Evolutionary conservation across 2,113 vertebrate genomes (phyloP), one percentile per base, ranked within the genome.

Genomic region (Burhinus bistriatus): DNA sequence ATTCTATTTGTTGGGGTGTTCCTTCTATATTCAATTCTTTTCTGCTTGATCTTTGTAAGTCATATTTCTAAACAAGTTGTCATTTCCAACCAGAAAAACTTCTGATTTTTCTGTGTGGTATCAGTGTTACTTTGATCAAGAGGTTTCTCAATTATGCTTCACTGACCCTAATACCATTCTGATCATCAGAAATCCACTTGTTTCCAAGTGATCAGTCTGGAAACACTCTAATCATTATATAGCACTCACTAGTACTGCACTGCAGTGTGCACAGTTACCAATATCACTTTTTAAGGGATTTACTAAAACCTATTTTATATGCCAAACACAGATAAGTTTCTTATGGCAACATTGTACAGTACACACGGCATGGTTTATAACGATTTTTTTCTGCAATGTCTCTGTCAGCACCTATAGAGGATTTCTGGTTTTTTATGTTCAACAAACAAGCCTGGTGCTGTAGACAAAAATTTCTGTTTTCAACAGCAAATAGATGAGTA

Each of bases 371-470:
- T n/a, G 72, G 84, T 95, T 97, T 97, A 89, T 90, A 96, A 96
- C 54, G 95, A 96, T 93, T 92, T 44, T 44, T 88, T 90, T 94
- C 83, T 94, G 78, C 84, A 79, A 73, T 83, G 23, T 87, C 89
- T 92, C 96, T 91, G 66, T 78, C 72, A 93, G 93, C 96, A 97
- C 86, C 49, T 87, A 58, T 6, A 77, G 68, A 95, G 92, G 88
- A 97, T 97, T 98, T 98, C 96, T 97, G 87, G 93, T 94, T 95
- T 97, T 97, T 97, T 91, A 97, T 96, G 95, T 91, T 95, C 93
- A 96, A 97, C 94, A 97, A 98, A 96, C 83, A 97, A 97, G 91
- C 83, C 91, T 96, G 86, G 91, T 94, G 66, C 87, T 95, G 76
- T 89, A 98, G 96, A 96, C 93, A 95, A 94, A 73, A 97, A 94